Base-by-base conservation (phyloP, 2,888 invertebrate genomes). In the Dusona sp. region DNA sequence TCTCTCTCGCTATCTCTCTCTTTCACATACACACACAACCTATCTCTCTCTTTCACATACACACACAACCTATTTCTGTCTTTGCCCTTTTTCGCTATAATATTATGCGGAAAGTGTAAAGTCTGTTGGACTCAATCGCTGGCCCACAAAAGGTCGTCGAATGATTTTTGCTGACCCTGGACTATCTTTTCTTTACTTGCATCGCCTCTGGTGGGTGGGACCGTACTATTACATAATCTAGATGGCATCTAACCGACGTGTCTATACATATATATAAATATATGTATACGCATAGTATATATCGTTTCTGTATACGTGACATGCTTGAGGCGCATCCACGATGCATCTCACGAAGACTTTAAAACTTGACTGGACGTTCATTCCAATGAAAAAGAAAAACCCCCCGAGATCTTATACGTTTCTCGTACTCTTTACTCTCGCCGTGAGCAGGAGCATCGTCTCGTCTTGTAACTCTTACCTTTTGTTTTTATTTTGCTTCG, bases 141-240 rank as follows among this genome's bases (percentile, higher is more conserved):
- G 19, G 11, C 13, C 64, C 70, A 70, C 81, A 57, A 75, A 57
- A 77, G 75, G 68, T 72, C 54, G 72, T 82, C 86, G 80, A 83
- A 85, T 88, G 83, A 89, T 89, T 88, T 88, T 68, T 88, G 88
- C 88, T 88, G 88, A 88, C 79, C 84, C 75, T 84, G 80, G 61
- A 77, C 64, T 16, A 33, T 68, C 33, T 36, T 48, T 64, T 78
- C 78, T 61, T 25, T 11, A 67, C 61, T 61, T 16, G 61, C 61
- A 16, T 36, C 4, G 38, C 48, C 74, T 38, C 73, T 57, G 54
- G 29, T 42, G 9, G 33, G 6, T 25, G 25, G 61, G 25, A 79
- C 79, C 54, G 45, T 42, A 36, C 45, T n/a, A 79, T 65, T 68
- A 70, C 48, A 67, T 74, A 68, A 54, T 22, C 42, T 19, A 38